A percentile compares a stretch with the other conserved stretches of the same genome.
Evolutionary conservation across 2,113 vertebrate species (phyloP).

Genomic region (Balaeniceps rex): DNA sequence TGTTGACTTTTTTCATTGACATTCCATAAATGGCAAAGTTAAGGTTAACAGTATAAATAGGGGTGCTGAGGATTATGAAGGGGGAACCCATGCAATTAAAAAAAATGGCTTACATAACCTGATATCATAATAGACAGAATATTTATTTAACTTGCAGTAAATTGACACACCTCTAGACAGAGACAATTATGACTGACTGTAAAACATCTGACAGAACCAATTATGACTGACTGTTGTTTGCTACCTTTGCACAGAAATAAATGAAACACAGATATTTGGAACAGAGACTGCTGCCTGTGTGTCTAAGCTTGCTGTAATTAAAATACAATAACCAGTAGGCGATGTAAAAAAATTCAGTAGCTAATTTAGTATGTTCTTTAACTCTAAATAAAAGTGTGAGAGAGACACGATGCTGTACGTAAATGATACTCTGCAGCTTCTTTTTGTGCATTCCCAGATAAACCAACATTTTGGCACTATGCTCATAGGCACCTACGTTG

Average conservation of each 20-base stretch:
- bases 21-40: constrained; percentile 56
- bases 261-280: constrained; percentile 82
- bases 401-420: not conserved
- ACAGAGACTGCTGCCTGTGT: constrained; percentile 78
- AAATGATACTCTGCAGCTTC: not conserved
- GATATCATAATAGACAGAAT: constrained; percentile 82
- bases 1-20: constrained; percentile 57
- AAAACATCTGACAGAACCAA: constrained; percentile 85
- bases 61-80: constrained; percentile 65
- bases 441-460: not conserved
- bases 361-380: constrained; percentile 65
- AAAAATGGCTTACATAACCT: constrained; percentile 75
- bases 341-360: constrained; percentile 68
- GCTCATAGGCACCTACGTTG: not conserved
- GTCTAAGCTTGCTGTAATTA: constrained; percentile 75
- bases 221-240: constrained; percentile 87
- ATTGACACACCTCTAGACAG: constrained; percentile 85
- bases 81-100: constrained; percentile 74
- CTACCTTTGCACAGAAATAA: constrained; percentile 82
- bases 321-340: constrained; percentile 78
- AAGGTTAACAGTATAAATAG: constrained; percentile 62
- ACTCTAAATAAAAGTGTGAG: constrained; percentile 50
- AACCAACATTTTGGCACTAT: not conserved
- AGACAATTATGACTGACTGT: constrained; percentile 86
- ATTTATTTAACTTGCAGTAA: constrained; percentile 84